Base-by-base conservation (phyloP, 2,888 invertebrate species). In the Phaonia tiefii region DNA sequence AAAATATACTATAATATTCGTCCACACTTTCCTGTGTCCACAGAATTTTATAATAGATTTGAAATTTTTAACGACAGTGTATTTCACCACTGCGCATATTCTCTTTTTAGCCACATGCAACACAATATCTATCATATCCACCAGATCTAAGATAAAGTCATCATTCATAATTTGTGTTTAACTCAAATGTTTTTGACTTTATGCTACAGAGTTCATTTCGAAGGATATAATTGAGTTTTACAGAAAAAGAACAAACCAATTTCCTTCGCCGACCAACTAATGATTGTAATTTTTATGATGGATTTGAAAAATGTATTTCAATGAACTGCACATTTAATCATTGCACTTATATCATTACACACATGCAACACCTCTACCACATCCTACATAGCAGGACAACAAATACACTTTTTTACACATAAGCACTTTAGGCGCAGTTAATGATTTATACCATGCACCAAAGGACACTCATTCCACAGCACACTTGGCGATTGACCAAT, bases 381-480 rank as follows among this genome's bases (percentile, higher is more conserved):
- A 69, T 26, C 22, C n/a, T 42, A 54, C 39, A n/a, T 22, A 46
- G n/a, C n/a, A n/a, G n/a, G n/a, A n/a, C n/a, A 13, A 22, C 46
- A 25, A 8, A 37, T 13, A 2, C 58, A 66, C 49, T 39, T 37
- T 31, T 5, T n/a, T 31, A 8, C 31, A 3, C 8, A 8, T 8
- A 31, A 31, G 31, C n/a, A n/a, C 31, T 31, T 31, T 3, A 3
- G 31, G 51, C 25, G 13, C 20, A 22, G n/a, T 54, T 54, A 63
- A 20, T 51, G 37, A 39, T 13, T 51, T n/a, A 56, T 15, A 42
- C 39, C 7, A 69, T 39, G 25, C 10, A 56, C 4, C 20, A 31
- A 46, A 31, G 39, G 51, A 46, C 25, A 13, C 39, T 56, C 46
- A 78, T 13, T 65, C n/a, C n/a, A n/a, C n/a, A n/a, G n/a, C n/a